Conservation (phyloP, 2,113 vertebrate species). For the Brachirus orientalis region DNA sequence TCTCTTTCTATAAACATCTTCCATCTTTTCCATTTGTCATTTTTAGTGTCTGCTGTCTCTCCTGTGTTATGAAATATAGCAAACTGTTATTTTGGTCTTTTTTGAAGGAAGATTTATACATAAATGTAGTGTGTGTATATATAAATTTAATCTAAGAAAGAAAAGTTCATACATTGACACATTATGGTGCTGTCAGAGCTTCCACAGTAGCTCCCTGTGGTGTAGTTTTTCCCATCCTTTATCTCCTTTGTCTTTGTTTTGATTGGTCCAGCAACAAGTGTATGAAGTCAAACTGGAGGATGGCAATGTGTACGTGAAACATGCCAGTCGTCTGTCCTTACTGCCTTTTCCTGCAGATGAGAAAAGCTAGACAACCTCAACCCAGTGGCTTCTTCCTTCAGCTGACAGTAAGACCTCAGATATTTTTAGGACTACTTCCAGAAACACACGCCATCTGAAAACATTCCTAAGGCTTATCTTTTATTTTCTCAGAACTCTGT, state of each 20-base stretch:
- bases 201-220: not conserved
- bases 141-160: not conserved
- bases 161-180: not conserved
- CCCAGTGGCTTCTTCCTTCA: slow-evolving; percentile 20
- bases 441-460: slow-evolving; percentile 52
- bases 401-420: slow-evolving; percentile 5
- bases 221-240: not conserved
- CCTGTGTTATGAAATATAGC: not conserved
- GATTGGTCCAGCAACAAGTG: slow-evolving; percentile 75
- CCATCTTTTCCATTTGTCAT: slow-evolving; percentile 20
- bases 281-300: slow-evolving; percentile 79
- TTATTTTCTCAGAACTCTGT: slow-evolving; percentile 47
- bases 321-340: slow-evolving; percentile 70
- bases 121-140: no score
- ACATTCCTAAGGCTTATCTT: slow-evolving; percentile 64
- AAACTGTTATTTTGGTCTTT: not conserved
- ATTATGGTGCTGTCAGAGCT: not conserved
- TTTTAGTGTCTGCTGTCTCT: not conserved
- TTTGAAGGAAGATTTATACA: not conserved
- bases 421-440: slow-evolving; percentile 60
- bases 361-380: slow-evolving; percentile 53
- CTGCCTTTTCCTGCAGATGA: slow-evolving; percentile 56
- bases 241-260: slow-evolving; percentile 27
- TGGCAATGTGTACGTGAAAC: slow-evolving; percentile 76
- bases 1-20: slow-evolving; percentile 31